These are phyloP conservation scores for Varecia variegata DNA, from an alignment of 2,797 vertebrate species.

Conservation along the genomic window DNA sequence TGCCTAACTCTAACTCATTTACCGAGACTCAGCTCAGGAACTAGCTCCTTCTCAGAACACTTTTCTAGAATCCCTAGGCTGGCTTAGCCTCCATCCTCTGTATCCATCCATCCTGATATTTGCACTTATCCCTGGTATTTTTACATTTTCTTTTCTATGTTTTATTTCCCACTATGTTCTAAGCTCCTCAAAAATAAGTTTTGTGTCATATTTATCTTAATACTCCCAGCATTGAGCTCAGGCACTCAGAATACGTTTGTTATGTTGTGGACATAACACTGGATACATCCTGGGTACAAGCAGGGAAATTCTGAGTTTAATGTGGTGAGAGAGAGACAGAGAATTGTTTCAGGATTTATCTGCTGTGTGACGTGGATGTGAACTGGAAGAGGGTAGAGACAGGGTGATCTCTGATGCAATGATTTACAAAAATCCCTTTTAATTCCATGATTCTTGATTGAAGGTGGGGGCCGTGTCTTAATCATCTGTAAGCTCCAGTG, in stretches of 20 bases:
- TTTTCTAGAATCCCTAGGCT: not conserved
- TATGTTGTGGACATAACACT: not conserved
- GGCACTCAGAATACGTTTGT: not conserved
- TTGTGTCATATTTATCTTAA: not conserved
- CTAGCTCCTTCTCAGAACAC: not conserved
- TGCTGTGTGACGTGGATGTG: not conserved
- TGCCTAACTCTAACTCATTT: not conserved
- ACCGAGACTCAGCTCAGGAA: not conserved
- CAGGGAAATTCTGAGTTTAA: not conserved
- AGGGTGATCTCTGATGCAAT: not conserved
- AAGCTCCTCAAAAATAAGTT: not conserved
- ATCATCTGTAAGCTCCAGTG: not conserved
- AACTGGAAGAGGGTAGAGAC: not conserved
- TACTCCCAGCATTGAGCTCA: not conserved
- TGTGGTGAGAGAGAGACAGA: not conserved
- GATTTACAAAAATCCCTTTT: not conserved
- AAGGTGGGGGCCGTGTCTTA: not conserved
- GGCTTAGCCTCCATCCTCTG: not conserved
- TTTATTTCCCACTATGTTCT: not conserved
- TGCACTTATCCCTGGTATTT: not conserved
- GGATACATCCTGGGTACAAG: not conserved
- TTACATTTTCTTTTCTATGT: not conserved
- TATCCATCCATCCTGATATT: not conserved
- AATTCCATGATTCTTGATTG: not conserved
- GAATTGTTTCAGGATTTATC: not conserved